phyloP scores from a whole-genome alignment of 1,140 invertebrate genomes.

The Hestina assimilis region DNA sequence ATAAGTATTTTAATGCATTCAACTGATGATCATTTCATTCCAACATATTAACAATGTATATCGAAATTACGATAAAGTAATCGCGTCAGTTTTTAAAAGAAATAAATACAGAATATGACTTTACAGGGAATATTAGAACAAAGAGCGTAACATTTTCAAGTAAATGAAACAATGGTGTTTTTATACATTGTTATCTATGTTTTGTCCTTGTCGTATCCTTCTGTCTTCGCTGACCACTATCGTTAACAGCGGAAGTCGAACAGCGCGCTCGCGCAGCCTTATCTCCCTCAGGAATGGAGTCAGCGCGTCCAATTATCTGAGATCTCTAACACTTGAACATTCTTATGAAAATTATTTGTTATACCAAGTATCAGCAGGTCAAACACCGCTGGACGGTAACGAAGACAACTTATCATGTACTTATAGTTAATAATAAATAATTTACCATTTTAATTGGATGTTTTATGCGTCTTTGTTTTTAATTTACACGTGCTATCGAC shows the following conservation, averaged over 20 bases:
- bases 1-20: conserved; percentile 23
- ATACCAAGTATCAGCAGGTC: conserved; percentile 39
- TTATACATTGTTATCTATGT: conserved; percentile 35
- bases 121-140: conserved; percentile 1
- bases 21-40: conserved; percentile 18
- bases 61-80: conserved; percentile 7
- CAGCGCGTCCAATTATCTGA: conserved; percentile 37
- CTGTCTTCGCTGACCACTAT: conserved; percentile 51
- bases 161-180: conserved; percentile 20
- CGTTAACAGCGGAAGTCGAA: conserved; percentile 49
- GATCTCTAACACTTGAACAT: conserved; percentile 40
- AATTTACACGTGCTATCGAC: conserved; percentile 5
- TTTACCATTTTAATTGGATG: conserved; percentile 18
- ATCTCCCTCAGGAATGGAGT: conserved; percentile 43
- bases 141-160: neutral
- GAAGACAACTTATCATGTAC: conserved; percentile 34
- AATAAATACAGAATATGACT: too few species aligned
- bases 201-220: conserved; percentile 61
- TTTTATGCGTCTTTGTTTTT: conserved; percentile 21
- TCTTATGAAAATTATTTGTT: conserved; percentile 42
- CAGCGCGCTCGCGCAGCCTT: conserved; percentile 50
- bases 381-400: conserved; percentile 22
- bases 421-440: conserved; percentile 11
- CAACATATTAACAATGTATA: conserved; percentile 3
- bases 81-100: neutral